Evolutionary conservation across 2,113 vertebrate genomes (phyloP).

Genomic region (Ariopsis seemanni): DNA sequence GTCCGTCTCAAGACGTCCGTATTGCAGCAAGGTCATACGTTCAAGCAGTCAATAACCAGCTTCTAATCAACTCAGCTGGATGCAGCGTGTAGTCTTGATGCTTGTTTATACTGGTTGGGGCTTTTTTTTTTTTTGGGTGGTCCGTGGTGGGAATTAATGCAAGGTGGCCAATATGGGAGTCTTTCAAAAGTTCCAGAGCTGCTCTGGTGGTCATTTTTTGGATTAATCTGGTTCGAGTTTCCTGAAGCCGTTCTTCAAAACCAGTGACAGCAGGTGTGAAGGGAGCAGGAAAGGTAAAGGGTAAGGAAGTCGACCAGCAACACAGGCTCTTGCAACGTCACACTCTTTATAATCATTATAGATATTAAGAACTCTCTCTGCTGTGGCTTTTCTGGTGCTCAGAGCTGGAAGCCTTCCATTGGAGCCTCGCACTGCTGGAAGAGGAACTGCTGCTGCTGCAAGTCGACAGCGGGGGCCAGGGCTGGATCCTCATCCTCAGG

Average conservation of each 20-base stretch:
- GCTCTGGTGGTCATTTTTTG: constrained; percentile 17
- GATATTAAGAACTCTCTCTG: constrained; percentile 60
- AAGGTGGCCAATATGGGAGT: constrained; percentile 35
- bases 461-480: constrained; percentile 91
- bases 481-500: constrained; percentile 93
- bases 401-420: constrained; percentile 99
- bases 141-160: constrained; percentile 24
- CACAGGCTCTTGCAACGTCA: constrained; percentile 62
- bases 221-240: not conserved
- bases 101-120: not conserved
- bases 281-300: constrained; percentile 41
- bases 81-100: constrained; percentile 44
- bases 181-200: constrained; percentile 1
- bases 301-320: constrained; percentile 58
- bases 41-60: constrained; percentile 60
- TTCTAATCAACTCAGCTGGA: constrained; percentile 44
- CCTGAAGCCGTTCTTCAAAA: constrained; percentile 58
- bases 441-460: constrained; percentile 96
- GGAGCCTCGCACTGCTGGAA: constrained; percentile 97
- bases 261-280: constrained; percentile 62
- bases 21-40: constrained; percentile 63
- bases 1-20: constrained; percentile 61
- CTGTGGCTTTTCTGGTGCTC: constrained; percentile 66
- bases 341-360: constrained; percentile 60
- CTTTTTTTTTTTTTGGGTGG: not conserved